Conservation (phyloP, 2,113 vertebrate genomes). For the Lampris megalopsis region DNA sequence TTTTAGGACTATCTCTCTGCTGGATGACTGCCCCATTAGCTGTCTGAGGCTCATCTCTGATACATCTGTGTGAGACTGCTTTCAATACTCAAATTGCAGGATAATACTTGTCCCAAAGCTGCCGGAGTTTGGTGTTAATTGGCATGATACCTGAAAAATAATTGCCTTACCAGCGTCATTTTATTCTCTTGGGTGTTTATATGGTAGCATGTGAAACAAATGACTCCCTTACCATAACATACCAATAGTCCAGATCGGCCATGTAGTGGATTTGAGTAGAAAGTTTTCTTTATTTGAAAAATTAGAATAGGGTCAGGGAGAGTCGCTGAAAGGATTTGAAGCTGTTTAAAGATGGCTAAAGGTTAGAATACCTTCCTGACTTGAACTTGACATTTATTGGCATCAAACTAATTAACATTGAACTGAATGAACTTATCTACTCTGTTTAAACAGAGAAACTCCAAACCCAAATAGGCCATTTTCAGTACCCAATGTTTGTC, state of each 20-base stretch:
- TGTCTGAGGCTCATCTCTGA: conserved; percentile 18
- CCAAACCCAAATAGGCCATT: conserved; percentile 76
- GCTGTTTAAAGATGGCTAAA: not conserved
- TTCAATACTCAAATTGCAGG: not conserved
- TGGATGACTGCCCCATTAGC: conserved; percentile 2
- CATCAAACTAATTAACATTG: conserved; percentile 65
- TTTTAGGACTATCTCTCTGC: conserved; percentile 9
- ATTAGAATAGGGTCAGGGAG: too few species aligned
- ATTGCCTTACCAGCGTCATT: too few species aligned
- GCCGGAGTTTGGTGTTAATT: not conserved
- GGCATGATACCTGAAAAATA: not conserved
- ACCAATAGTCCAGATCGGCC: too few species aligned
- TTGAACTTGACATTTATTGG: not conserved
- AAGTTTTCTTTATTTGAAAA: too few species aligned
- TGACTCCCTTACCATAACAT: too few species aligned
- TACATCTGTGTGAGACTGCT: conserved; percentile 29
- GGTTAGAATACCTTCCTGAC: not conserved
- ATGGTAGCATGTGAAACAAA: not conserved
- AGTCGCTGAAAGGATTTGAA: too few species aligned
- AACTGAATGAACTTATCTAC: conserved; percentile 77
- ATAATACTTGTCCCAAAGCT: too few species aligned
- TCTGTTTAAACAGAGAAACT: conserved; percentile 72
- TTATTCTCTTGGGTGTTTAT: not conserved
- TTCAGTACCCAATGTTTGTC: conserved; percentile 77
- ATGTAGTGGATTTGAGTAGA: too few species aligned